These are phyloP conservation scores for Leptopilina drosophilae DNA, from an alignment of 2,888 invertebrate species.

Conservation along the genomic window DNA sequence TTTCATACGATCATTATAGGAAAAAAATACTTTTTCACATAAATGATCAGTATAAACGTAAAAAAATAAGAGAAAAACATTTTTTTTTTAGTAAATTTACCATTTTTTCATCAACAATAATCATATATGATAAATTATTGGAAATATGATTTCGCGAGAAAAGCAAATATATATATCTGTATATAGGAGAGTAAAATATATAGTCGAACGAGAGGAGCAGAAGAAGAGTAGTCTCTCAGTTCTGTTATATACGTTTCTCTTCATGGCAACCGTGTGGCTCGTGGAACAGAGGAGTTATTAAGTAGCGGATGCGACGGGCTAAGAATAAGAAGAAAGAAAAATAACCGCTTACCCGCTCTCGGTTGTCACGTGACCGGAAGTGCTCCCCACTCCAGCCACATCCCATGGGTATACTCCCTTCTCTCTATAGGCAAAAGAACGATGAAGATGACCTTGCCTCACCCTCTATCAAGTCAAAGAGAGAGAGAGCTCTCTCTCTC, in stretches of 20 bases:
- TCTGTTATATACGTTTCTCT: conserved; percentile 41
- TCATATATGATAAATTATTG: too few relatives aligned
- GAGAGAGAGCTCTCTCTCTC: too few relatives aligned
- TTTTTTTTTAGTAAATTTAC: too few relatives aligned
- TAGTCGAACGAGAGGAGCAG: too few relatives aligned
- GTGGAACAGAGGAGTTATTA: conserved; percentile 71
- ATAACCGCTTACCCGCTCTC: conserved; percentile 71
- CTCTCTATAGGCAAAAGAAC: conserved; percentile 48
- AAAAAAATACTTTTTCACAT: too few relatives aligned
- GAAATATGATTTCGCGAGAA: too few relatives aligned
- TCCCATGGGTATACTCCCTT: conserved; percentile 42
- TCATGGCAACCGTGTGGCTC: conserved; percentile 55
- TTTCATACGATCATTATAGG: too few relatives aligned
- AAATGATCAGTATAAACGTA: too few relatives aligned
- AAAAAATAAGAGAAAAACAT: too few relatives aligned
- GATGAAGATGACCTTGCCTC: conserved; percentile 63
- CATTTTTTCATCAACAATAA: too few relatives aligned
- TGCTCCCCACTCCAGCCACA: conserved; percentile 60
- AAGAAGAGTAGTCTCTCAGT: background rate
- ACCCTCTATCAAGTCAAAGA: conserved; percentile 57
- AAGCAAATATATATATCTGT: too few relatives aligned
- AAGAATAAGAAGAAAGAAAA: conserved; percentile 77
- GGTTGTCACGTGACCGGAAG: conserved; percentile 76
- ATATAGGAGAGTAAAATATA: too few relatives aligned
- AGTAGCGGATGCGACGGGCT: conserved; percentile 73